Conservation (phyloP, 2,797 vertebrate genomes). For the Trematomus bernacchii region DNA sequence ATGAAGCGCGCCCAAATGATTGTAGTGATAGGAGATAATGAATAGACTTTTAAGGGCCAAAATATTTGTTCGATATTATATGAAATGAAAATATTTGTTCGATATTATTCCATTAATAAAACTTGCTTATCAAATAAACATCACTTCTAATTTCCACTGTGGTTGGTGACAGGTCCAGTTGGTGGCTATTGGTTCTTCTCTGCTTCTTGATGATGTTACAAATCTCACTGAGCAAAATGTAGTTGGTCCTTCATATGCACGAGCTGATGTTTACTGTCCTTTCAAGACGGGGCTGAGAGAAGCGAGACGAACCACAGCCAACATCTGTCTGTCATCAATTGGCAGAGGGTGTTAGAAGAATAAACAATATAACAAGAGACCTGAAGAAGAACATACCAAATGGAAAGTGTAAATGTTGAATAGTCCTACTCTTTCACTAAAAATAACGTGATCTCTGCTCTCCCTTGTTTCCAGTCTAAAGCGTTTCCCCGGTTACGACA, state of each 20-base stretch:
- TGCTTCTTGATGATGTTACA: slow-evolving; percentile 72
- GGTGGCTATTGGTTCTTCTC: slow-evolving; percentile 14
- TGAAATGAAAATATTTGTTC: no score
- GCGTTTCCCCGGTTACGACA: slow-evolving; percentile 97
- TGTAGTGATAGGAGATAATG: no score
- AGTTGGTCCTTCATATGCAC: slow-evolving; percentile 86
- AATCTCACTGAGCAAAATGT: slow-evolving; percentile 79
- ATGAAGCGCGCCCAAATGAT: no score
- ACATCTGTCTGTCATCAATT: not conserved
- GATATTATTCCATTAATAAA: no score
- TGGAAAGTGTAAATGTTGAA: not conserved
- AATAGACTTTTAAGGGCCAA: no score
- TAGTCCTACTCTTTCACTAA: not conserved
- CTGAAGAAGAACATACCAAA: not conserved
- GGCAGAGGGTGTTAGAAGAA: not conserved
- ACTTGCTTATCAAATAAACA: no score
- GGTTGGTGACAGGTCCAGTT: not conserved
- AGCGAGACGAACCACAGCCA: slow-evolving; percentile 31
- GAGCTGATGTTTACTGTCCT: slow-evolving; percentile 78
- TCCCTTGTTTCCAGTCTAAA: slow-evolving; percentile 87
- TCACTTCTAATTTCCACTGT: no score
- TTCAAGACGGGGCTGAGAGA: slow-evolving; percentile 81
- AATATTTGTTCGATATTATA: no score
- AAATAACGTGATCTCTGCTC: not conserved
- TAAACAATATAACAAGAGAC: not conserved